phyloP scores from a whole-genome alignment of 92 coral and sea anemone species.

The Epizoanthus rinbou region DNA sequence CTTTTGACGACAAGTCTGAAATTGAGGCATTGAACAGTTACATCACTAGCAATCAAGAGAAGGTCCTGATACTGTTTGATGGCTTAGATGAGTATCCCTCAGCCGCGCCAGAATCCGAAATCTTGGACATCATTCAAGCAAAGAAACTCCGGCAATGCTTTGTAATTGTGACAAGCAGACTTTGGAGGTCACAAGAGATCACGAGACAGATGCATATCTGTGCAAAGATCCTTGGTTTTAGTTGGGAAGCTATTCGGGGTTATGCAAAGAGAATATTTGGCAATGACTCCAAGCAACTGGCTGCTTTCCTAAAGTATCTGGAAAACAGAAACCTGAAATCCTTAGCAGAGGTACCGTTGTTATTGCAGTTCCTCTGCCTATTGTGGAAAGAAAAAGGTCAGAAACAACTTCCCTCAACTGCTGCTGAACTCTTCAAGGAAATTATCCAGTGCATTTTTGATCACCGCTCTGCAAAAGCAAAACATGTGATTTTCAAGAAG shows the following conservation, averaged over 20 bases:
- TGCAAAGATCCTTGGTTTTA: constrained; percentile 39
- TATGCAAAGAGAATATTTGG: constrained; percentile 8
- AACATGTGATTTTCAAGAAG: neutral
- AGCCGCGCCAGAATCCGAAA: constrained; percentile 2
- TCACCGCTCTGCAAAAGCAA: neutral
- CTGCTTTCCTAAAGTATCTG: neutral
- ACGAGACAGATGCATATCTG: neutral
- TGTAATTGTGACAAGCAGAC: constrained; percentile 33
- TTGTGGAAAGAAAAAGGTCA: constrained; percentile 36
- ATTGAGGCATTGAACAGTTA: constrained; percentile 18
- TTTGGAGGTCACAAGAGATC: constrained; percentile 21
- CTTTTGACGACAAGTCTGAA: constrained; percentile 8
- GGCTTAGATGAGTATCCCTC: constrained; percentile 45
- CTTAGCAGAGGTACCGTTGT: constrained; percentile 41
- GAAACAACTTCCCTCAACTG: neutral
- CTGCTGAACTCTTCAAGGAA: constrained; percentile 17
- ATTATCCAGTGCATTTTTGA: constrained; percentile 32
- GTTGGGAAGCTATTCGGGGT: neutral
- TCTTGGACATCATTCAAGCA: constrained; percentile 23
- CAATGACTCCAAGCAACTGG: neutral
- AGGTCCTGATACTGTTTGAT: constrained; percentile 38
- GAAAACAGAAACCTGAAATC: neutral
- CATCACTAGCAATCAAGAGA: constrained; percentile 28
- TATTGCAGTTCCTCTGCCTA: constrained; percentile 39
- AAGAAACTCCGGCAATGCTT: constrained; percentile 10